Evolutionary conservation across 2,113 vertebrate genomes (phyloP).

Genomic region (Probosciger aterrimus): DNA sequence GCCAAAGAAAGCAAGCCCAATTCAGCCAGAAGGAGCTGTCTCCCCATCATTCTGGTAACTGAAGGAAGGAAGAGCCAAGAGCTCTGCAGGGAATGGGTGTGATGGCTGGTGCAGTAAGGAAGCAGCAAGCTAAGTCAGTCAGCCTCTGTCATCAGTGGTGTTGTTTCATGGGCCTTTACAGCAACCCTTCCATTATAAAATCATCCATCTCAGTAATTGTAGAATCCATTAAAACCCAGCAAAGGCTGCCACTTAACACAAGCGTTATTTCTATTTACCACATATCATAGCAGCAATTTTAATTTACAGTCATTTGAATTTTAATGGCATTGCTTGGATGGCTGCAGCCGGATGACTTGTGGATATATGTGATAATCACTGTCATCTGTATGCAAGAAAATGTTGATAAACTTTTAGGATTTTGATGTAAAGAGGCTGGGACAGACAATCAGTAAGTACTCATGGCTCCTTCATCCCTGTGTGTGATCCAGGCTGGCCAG

Average conservation of each 20-base stretch:
- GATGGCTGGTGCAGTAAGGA: background rate
- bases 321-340: background rate
- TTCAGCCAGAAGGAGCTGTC: fast-evolving
- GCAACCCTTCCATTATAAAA: background rate
- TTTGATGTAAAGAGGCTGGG: background rate
- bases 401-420: background rate
- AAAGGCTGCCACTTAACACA: background rate
- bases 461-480: fast-evolving
- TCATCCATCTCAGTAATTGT: background rate
- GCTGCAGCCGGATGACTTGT: background rate
- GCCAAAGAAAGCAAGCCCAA: background rate
- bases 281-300: background rate
- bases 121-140: background rate
- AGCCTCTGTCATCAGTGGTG: background rate
- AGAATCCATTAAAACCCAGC: background rate
- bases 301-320: background rate
- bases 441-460: background rate
- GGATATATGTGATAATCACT: fast-evolving
- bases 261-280: background rate
- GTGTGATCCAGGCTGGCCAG: background rate
- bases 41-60: fast-evolving
- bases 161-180: too few relatives aligned
- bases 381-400: background rate
- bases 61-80: background rate
- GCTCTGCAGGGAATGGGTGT: background rate